Base-by-base conservation (phyloP, 2,797 vertebrate species). In the Sebastes jordani region DNA sequence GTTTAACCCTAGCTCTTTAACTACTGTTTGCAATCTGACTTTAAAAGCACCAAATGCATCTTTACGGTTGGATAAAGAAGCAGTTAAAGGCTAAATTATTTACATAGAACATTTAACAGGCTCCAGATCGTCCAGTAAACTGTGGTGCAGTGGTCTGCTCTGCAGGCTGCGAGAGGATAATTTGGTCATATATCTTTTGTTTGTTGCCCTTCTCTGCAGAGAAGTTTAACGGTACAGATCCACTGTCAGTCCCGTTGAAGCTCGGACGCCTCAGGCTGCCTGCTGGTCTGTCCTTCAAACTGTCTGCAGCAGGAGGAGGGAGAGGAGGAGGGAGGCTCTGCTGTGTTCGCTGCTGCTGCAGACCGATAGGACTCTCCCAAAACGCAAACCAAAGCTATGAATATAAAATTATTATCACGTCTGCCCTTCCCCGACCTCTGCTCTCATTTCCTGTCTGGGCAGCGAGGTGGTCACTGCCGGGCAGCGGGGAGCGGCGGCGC, bases 371-470 rank as follows among this genome's bases (percentile, higher is more conserved):
- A 78, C 61, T 76, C 67, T 34, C 63, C 65, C 60, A 10, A 25
- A 25, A 25, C 7, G 18, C 46, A 68, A 74, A 71, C 58, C 52
- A 18, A 52, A 74, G 62, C 59, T 60, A 61, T 76, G 74, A 87
- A 67, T 84, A 82, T 61, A 25, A 78, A 76, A 76, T 76, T 0
- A 34, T 55, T 64, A 84, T 80, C 65, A 56, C 11, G 49, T 77
- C 68, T 76, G 59, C 23, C 55, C 65, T 69, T 71, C 60, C 49
- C 69, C 22, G 46, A 30, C 71, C 85, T 60, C 67, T 49, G 36
- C 66, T 73, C 64, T 79, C 72, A 66, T 74, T 81, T 81, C 73
- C 75, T 68, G 79, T 77, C 42, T 30, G 67, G 29, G n/a, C 68
- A 3, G 27, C 11, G 58, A 74, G 23, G 66, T 27, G 72, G 70